phyloP scores from a whole-genome alignment of 2,113 vertebrate genomes.

The Laticauda colubrina region DNA sequence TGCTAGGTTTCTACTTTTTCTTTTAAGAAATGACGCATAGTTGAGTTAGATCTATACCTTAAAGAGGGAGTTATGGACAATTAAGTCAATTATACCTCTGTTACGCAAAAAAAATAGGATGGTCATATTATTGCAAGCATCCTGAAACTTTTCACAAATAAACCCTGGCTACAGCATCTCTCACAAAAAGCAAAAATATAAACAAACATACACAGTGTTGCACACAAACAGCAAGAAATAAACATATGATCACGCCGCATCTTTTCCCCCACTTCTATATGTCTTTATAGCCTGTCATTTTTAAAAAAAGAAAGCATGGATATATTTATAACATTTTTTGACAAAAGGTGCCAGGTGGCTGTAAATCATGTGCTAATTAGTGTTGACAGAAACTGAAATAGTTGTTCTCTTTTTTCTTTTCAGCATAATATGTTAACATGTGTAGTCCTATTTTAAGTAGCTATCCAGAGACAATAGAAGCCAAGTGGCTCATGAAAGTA shows the following conservation, averaged over 20 bases:
- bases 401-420: constrained; percentile 24
- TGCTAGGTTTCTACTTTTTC: not conserved
- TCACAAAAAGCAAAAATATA: not conserved
- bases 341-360: constrained; percentile 35
- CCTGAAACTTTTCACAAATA: not conserved
- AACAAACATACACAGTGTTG: not conserved
- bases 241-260: not conserved
- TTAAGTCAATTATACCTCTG: not conserved
- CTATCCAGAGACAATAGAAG: not conserved
- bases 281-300: not conserved
- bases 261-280: not conserved
- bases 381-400: constrained; percentile 32
- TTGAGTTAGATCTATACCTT: not conserved
- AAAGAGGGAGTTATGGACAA: not conserved
- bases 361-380: constrained; percentile 34
- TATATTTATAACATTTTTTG: constrained; percentile 23
- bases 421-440: constrained; percentile 19
- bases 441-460: constrained; percentile 12
- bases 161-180: too few species aligned
- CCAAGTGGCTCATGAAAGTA: not conserved
- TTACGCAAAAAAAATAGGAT: not conserved
- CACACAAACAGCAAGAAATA: not conserved
- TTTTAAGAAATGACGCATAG: not conserved
- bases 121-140: not conserved
- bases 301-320: not conserved